A percentile compares a stretch with the other conserved stretches of the same genome.
Evolutionary conservation across 2,113 vertebrate species (phyloP).

Genomic region (Himantopus leucocephalus): DNA sequence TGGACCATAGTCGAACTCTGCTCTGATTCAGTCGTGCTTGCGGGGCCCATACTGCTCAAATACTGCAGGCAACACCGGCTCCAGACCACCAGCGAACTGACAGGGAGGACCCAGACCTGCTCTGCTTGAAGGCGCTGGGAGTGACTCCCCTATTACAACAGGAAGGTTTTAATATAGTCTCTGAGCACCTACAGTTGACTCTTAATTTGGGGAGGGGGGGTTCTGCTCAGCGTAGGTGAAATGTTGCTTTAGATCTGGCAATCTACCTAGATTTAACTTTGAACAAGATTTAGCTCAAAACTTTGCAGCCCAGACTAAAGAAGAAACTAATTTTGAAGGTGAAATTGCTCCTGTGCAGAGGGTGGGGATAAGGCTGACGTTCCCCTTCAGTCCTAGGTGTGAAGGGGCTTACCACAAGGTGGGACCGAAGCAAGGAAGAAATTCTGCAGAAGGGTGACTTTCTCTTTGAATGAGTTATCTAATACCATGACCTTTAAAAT

Average conservation of each 20-base stretch:
- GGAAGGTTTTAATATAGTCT: not conserved
- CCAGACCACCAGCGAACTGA: not conserved
- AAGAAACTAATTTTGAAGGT: not conserved
- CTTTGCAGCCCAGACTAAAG: not conserved
- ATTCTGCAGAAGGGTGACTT: conserved; percentile 1
- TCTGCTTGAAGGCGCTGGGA: not conserved
- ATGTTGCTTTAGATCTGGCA: not conserved
- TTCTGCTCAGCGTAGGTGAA: not conserved
- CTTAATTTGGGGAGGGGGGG: not conserved
- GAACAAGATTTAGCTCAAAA: not conserved
- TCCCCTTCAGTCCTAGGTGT: not conserved
- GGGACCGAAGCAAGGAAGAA: not conserved
- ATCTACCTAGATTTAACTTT: not conserved
- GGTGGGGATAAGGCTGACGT: not conserved
- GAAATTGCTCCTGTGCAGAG: not conserved
- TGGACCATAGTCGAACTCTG: not conserved
- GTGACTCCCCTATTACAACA: not conserved
- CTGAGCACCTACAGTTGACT: not conserved
- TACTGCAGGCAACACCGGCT: not conserved
- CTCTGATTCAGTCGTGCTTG: not conserved
- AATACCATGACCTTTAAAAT: conserved; percentile 18
- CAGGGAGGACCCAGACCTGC: not conserved
- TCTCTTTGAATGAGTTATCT: conserved; percentile 21
- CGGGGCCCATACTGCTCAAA: not conserved
- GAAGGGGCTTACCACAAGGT: not conserved